Evolutionary conservation across 35 echinoderm and acorn worm genomes (phyloP), one percentile per base, ranked within the genome.

Genomic region (Hemicentrotus pulcherrimus): DNA sequence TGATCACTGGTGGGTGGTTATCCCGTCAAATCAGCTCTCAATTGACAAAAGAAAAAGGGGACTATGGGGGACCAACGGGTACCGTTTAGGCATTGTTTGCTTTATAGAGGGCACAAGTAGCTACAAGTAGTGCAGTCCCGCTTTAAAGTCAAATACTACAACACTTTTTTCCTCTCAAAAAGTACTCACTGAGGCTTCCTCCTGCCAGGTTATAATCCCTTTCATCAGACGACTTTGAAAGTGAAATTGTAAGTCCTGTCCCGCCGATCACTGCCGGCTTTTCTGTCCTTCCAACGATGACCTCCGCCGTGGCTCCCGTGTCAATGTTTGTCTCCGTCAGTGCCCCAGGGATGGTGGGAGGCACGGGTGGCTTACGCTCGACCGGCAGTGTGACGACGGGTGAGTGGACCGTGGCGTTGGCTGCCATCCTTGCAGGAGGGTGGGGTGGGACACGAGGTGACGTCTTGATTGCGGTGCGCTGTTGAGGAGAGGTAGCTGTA

Each of bases 261-360:
- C 91, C 91, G n/a, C 91, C 91, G 48, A 93, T 93, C 3, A 31
- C 19, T 2, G 91, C 61, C 60, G 46, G 91, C 32, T 65, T 92
- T 48, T 85, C 95, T 47, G 91, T 48, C 91, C 91, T 93, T 91
- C 96, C 96, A 2, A 95, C 78, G 8, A 98, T 88, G 46, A 98
- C 88, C 94, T 98, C 97, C 31, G 97, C 94, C 9, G 95, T 98
- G 5, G 97, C 97, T 19, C 97, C 97, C 2, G 97, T 98, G 47
- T 98, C 97, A 7, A 98, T 92, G 50, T 98, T 98, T 1, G 97
- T 98, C 92, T 98, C 97, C 31, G 96, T 96, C 85, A 98, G 86
- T 30, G 94, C 47, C 32, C 55, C 92, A 9, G 95, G 47, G 70
- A 94, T 70, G 10, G 91, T 22, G 41, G 92, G 92, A 8, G 89